Percentiles rank a stretch among this genome's conserved stretches.
Evolutionary conservation across 30 jellyfish, hydroid and myxozoan species (phyloP).

Genomic region (Pelagia noctiluca): DNA sequence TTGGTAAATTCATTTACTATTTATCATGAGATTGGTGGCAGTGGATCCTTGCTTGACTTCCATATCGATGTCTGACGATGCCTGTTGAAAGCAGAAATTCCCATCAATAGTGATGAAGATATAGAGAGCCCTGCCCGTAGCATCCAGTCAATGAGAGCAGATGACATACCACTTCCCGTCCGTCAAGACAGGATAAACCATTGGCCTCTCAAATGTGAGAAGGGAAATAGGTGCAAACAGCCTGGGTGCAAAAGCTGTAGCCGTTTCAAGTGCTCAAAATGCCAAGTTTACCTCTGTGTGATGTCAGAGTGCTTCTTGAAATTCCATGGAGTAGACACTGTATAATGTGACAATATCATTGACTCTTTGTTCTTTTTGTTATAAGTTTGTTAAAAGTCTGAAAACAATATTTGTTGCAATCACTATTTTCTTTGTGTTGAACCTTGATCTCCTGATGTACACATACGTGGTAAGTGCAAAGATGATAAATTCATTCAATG

Average conservation of each 20-base stretch:
- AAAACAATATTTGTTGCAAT: too few relatives aligned
- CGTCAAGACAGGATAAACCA: slow-evolving; percentile 14
- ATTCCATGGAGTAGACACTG: slow-evolving; percentile 30
- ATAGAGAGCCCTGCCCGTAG: neutral
- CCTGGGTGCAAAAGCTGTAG: slow-evolving; percentile 16
- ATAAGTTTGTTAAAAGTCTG: too few relatives aligned
- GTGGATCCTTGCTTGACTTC: slow-evolving; percentile 22
- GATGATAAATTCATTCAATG: too few relatives aligned
- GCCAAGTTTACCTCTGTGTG: slow-evolving; percentile 34
- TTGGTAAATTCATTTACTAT: slow-evolving; percentile 42
- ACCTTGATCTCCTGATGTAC: too few relatives aligned
- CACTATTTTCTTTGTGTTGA: too few relatives aligned
- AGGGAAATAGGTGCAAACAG: slow-evolving; percentile 20
- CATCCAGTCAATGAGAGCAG: slow-evolving; percentile 10
- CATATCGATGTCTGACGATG: slow-evolving; percentile 13
- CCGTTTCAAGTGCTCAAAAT: slow-evolving; percentile 32
- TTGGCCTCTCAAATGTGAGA: slow-evolving; percentile 39
- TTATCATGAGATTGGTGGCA: slow-evolving; percentile 42
- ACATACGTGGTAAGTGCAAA: too few relatives aligned
- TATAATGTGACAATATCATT: too few relatives aligned
- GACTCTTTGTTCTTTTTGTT: too few relatives aligned
- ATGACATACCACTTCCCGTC: neutral
- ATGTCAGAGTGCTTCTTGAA: slow-evolving; percentile 9
- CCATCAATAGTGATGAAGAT: slow-evolving; percentile 2
- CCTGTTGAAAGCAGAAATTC: neutral